A percentile compares a stretch with the other conserved stretches of the same genome.
Conservation (phyloP, 2,888 invertebrate species). For the Cabera pusaria region DNA sequence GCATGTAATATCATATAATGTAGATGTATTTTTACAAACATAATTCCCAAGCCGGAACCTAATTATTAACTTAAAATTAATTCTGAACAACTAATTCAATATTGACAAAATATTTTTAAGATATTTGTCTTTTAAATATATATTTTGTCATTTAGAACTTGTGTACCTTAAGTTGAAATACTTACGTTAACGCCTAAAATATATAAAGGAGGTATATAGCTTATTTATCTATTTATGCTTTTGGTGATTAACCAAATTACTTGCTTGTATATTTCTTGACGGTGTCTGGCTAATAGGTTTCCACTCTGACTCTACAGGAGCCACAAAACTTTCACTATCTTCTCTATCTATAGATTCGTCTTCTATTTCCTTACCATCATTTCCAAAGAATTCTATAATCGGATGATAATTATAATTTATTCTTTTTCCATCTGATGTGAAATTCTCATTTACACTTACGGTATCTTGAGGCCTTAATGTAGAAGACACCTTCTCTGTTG, state of each 20-base stretch:
- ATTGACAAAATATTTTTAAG: no score
- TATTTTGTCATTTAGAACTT: no score
- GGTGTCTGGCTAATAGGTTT: constrained; percentile 70
- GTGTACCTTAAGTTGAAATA: no score
- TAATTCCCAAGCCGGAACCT: no score
- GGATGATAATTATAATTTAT: constrained; percentile 93
- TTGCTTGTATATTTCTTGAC: constrained; percentile 43
- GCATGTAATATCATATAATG: no score
- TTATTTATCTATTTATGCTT: constrained; percentile 37
- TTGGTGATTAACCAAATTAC: constrained; percentile 32
- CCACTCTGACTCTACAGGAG: constrained; percentile 71
- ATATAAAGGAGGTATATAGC: no score
- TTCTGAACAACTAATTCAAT: no score
- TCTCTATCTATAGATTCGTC: constrained; percentile 69
- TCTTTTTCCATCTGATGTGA: constrained; percentile 68
- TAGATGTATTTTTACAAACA: no score
- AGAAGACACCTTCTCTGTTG: constrained; percentile 47
- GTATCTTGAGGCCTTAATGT: constrained; percentile 42
- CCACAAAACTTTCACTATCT: constrained; percentile 54
- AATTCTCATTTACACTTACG: constrained; percentile 44
- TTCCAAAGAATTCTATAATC: constrained; percentile 90
- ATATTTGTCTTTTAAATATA: no score
- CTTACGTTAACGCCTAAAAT: no score
- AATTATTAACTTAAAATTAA: no score
- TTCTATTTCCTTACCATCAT: constrained; percentile 54